A percentile compares a stretch with the other conserved stretches of the same genome.
phyloP scores from a whole-genome alignment of 2,797 vertebrate species.

The Fringilla coelebs region DNA sequence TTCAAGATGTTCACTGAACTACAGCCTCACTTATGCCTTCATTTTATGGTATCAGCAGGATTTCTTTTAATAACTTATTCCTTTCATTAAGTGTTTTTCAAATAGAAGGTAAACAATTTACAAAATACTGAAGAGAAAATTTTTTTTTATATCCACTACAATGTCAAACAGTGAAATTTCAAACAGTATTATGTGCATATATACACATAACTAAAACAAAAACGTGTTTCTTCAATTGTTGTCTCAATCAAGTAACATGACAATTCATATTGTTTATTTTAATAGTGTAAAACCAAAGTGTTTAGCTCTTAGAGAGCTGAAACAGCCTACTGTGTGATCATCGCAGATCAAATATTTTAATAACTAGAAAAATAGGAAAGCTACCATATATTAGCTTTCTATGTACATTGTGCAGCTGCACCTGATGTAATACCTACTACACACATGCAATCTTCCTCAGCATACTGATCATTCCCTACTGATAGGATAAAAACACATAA shows the following conservation, averaged over 20 bases:
- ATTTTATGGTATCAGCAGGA: background rate
- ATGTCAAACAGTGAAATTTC: background rate
- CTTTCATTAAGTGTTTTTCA: background rate
- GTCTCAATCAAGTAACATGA: background rate
- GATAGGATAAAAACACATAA: background rate
- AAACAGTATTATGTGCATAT: background rate
- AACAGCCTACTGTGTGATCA: background rate
- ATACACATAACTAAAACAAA: background rate
- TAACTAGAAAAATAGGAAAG: background rate
- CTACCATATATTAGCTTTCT: background rate
- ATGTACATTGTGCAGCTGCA: background rate
- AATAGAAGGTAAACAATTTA: background rate
- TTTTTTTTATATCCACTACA: background rate
- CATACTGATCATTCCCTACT: background rate
- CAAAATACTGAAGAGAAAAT: background rate
- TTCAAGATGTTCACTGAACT: background rate
- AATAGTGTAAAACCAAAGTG: background rate
- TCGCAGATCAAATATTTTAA: background rate
- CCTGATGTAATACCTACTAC: background rate
- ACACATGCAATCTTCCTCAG: background rate
- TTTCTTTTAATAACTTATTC: background rate
- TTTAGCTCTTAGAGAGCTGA: background rate
- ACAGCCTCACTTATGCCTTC: background rate
- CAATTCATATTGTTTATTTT: background rate
- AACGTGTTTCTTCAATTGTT: background rate